Percentiles rank a stretch among this genome's conserved stretches.
Conservation (phyloP, 2,797 vertebrate species). For the Cyclura pinguis region DNA sequence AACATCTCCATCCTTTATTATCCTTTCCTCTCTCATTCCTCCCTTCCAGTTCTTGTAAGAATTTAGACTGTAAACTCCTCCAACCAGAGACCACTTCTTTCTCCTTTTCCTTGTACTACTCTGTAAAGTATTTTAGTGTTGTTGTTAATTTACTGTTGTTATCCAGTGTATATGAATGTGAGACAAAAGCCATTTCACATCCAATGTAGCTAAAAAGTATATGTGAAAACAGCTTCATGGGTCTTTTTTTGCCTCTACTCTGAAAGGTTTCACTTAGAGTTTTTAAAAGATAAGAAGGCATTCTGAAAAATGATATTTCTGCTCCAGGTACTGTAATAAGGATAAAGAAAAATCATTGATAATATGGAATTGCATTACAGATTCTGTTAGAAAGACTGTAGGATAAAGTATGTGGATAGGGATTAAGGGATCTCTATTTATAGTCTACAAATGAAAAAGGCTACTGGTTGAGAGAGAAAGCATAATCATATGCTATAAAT, state of each 20-base stretch:
- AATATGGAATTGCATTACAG: conserved; percentile 44
- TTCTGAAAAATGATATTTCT: conserved; percentile 31
- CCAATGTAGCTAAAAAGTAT: not conserved
- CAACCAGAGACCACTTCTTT: not conserved
- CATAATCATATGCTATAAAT: conserved; percentile 71
- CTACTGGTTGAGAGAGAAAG: conserved; percentile 44
- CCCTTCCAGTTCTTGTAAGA: not conserved
- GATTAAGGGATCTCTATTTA: conserved; percentile 76
- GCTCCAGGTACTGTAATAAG: conserved; percentile 31
- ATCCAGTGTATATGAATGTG: not conserved
- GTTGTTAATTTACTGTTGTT: too few relatives aligned
- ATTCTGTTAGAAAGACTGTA: conserved; percentile 64
- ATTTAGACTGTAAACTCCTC: not conserved
- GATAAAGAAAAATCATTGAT: conserved; percentile 56
- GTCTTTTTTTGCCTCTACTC: fast-evolving
- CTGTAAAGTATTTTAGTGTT: not conserved
- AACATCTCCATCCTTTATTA: not conserved
- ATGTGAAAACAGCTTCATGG: not conserved
- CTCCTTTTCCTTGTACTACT: not conserved
- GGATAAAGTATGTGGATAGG: conserved; percentile 68
- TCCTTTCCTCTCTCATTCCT: not conserved
- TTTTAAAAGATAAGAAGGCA: not conserved
- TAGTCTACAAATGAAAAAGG: conserved; percentile 67
- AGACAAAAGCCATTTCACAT: not conserved
- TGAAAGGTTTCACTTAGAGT: conserved; percentile 39